Percentiles rank a stretch among this genome's conserved stretches.
Evolutionary conservation across 2,888 invertebrate genomes (phyloP).

Genomic region (Ophion slaviceki): DNA sequence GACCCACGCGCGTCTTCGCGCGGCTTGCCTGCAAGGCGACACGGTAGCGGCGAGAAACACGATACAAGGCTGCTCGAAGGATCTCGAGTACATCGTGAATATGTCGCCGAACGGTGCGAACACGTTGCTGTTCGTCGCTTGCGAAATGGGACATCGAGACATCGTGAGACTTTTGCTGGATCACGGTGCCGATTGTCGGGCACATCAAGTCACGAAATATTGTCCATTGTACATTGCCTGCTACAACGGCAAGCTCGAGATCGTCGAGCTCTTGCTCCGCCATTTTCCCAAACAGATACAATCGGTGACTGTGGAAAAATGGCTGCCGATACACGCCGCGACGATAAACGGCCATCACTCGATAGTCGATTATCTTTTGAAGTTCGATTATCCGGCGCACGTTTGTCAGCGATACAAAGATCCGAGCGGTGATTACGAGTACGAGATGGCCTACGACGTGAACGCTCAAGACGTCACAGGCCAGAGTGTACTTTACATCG

Average conservation of each 20-base stretch:
- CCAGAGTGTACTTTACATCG: constrained; percentile 95
- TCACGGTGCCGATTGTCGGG: constrained; percentile 94
- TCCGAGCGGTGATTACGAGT: constrained; percentile 90
- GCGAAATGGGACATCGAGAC: constrained; percentile 92
- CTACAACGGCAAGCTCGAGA: constrained; percentile 92
- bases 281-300: constrained; percentile 94
- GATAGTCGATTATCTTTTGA: constrained; percentile 91
- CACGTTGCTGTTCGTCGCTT: constrained; percentile 94
- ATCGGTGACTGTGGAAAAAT: constrained; percentile 95
- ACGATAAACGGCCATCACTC: constrained; percentile 94
- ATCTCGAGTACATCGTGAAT: constrained; percentile 91
- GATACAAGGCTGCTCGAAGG: constrained; percentile 87
- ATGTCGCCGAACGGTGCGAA: constrained; percentile 95
- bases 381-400: constrained; percentile 91
- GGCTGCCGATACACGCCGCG: constrained; percentile 97
- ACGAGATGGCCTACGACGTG: constrained; percentile 95
- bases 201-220: constrained; percentile 95
- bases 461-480: constrained; percentile 96
- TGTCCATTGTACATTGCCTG: constrained; percentile 96
- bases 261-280: constrained; percentile 90
- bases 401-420: constrained; percentile 88
- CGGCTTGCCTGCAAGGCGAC: constrained; percentile 91
- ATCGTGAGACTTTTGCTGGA: constrained; percentile 91
- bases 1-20: constrained; percentile 90
- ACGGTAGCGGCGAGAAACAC: constrained; percentile 87